phyloP scores from a whole-genome alignment of 2,888 invertebrate species.

The Nemapogon koenigi region DNA sequence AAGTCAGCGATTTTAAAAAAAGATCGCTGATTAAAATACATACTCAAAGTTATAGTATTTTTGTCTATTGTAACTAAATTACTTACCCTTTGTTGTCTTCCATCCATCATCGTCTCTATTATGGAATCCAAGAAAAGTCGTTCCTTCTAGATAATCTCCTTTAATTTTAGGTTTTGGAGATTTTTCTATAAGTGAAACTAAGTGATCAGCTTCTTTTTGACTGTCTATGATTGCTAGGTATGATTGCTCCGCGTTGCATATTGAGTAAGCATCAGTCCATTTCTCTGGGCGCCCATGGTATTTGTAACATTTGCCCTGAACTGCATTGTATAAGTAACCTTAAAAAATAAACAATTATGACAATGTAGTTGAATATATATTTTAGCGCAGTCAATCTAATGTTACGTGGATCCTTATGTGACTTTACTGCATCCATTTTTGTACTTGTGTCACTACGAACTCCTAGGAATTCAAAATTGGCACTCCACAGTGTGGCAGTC shows the following conservation, averaged over 20 bases:
- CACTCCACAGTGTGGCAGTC: too few species aligned
- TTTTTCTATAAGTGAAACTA: conserved; percentile 25
- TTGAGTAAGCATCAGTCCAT: conserved; percentile 35
- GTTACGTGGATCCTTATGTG: too few species aligned
- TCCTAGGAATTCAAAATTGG: too few species aligned
- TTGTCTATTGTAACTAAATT: not conserved
- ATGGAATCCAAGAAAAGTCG: conserved; percentile 18
- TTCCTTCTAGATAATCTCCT: conserved; percentile 20
- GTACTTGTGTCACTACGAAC: too few species aligned
- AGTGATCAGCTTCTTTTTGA: conserved; percentile 26
- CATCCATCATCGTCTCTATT: conserved; percentile 23
- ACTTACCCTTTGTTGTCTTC: conserved; percentile 31
- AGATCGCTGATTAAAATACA: too few species aligned
- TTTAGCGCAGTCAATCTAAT: too few species aligned
- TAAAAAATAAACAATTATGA: conserved; percentile 10
- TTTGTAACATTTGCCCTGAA: conserved; percentile 36
- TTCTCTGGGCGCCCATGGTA: conserved; percentile 32
- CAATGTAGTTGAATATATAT: too few species aligned
- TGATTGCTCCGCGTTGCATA: conserved; percentile 35
- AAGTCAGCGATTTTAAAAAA: too few species aligned
- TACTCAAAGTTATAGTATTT: too few species aligned
- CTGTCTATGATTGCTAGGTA: conserved; percentile 36
- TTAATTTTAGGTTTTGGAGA: conserved; percentile 25
- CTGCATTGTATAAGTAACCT: conserved; percentile 32
- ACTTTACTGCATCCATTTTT: too few species aligned